These are phyloP conservation scores for Heterocephalus glaber DNA, from an alignment of 2,113 vertebrate species.

Conservation along the genomic window DNA sequence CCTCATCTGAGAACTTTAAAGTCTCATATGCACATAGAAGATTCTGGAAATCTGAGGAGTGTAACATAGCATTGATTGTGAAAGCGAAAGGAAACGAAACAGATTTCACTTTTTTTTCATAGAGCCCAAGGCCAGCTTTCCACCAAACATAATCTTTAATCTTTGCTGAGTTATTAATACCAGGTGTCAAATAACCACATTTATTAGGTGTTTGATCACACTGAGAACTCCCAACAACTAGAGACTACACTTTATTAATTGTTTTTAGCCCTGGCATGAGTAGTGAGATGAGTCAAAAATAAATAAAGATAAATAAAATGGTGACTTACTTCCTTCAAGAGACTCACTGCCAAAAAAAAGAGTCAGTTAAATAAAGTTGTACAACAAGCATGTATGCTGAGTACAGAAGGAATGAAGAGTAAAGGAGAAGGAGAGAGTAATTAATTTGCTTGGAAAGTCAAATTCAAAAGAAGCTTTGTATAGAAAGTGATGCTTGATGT, in stretches of 20 bases:
- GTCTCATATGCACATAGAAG: not conserved
- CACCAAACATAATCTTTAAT: slow-evolving; percentile 5
- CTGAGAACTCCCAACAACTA: not conserved
- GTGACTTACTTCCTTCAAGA: slow-evolving; percentile 13
- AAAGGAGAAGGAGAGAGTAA: not conserved
- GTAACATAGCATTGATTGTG: not conserved
- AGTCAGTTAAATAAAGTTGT: not conserved
- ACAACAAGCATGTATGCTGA: not conserved
- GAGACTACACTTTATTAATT: not conserved
- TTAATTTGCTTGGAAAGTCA: not conserved
- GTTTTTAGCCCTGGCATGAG: not conserved
- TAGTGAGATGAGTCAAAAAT: not conserved
- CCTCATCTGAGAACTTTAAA: not conserved
- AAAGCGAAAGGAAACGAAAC: not conserved
- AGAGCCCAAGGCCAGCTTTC: not conserved
- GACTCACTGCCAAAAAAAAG: not conserved
- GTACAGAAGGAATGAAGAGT: not conserved
- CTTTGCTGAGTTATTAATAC: not conserved
- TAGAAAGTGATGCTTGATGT: not conserved
- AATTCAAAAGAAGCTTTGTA: not conserved
- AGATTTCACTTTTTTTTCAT: not conserved
- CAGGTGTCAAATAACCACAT: not conserved
- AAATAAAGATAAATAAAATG: slow-evolving; percentile 33
- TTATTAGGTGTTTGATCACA: slow-evolving; percentile 18
- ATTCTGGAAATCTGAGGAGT: not conserved